Evolutionary conservation across 2,113 vertebrate genomes (phyloP).

Genomic region (Nothobranchius furzeri): DNA sequence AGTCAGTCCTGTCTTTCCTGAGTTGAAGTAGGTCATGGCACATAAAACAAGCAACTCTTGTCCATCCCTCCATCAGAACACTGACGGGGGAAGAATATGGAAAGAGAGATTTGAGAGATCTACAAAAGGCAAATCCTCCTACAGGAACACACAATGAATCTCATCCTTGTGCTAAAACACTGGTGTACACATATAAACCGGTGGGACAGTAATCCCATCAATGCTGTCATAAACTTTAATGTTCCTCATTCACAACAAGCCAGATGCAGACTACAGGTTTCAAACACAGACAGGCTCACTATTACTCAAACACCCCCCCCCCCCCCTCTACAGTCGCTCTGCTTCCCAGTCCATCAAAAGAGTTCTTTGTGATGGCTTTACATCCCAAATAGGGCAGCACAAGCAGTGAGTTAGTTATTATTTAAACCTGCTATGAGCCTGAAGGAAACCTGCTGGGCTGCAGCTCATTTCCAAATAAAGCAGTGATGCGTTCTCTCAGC

Average conservation of each 20-base stretch:
- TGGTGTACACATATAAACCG: slow-evolving; percentile 19
- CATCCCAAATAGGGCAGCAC: slow-evolving; percentile 42
- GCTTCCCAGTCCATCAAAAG: slow-evolving; percentile 46
- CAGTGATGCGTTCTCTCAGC: slow-evolving; percentile 31
- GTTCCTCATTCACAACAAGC: slow-evolving; percentile 24
- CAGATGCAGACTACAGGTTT: slow-evolving; percentile 45
- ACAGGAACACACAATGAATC: slow-evolving; percentile 43
- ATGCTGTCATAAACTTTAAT: slow-evolving; percentile 22
- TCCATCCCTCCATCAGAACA: slow-evolving; percentile 54
- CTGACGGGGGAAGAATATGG: slow-evolving; percentile 46
- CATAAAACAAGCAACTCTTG: slow-evolving; percentile 67
- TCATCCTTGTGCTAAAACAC: slow-evolving; percentile 3
- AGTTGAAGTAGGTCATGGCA: slow-evolving; percentile 58
- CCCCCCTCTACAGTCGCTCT: slow-evolving; percentile 1
- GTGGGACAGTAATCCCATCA: slow-evolving; percentile 26
- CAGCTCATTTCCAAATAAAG: slow-evolving; percentile 49
- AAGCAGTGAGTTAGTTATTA: slow-evolving; percentile 26
- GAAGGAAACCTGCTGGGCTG: slow-evolving; percentile 39
- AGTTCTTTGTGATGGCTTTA: slow-evolving; percentile 45
- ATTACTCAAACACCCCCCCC: background rate
- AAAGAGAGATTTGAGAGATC: slow-evolving; percentile 33
- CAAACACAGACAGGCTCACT: background rate
- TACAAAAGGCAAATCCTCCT: slow-evolving; percentile 46
- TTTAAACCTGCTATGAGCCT: slow-evolving; percentile 41
- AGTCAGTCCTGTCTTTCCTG: slow-evolving; percentile 49